phyloP scores from a whole-genome alignment of 2,888 invertebrate genomes.

The Caenorhabditis sp. region DNA sequence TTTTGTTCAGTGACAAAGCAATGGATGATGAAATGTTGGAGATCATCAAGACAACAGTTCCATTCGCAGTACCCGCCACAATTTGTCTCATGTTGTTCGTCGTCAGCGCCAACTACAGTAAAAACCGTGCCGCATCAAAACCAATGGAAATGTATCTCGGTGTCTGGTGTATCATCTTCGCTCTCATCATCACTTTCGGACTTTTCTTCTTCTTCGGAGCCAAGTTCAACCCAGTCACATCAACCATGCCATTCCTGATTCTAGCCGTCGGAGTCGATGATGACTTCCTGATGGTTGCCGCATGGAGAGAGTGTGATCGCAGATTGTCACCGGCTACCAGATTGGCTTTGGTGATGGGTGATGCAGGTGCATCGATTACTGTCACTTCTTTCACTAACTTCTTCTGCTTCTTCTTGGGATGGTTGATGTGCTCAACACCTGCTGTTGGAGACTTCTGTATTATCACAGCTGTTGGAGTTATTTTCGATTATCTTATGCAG shows the following conservation, averaged over 20 bases:
- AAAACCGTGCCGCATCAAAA: slow-evolving; percentile 51
- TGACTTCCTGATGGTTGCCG: slow-evolving; percentile 68
- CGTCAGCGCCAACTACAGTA: slow-evolving; percentile 63
- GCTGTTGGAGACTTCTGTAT: slow-evolving; percentile 70
- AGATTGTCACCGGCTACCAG: slow-evolving; percentile 35
- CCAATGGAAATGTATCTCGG: slow-evolving; percentile 69
- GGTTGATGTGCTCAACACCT: slow-evolving; percentile 69
- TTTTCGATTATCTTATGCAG: slow-evolving; percentile 68
- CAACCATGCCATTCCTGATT: slow-evolving; percentile 69
- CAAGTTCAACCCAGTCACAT: slow-evolving; percentile 68
- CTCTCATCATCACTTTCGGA: slow-evolving; percentile 67
- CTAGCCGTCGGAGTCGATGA: slow-evolving; percentile 69
- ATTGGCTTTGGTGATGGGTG: slow-evolving; percentile 67
- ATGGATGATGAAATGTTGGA: slow-evolving; percentile 70
- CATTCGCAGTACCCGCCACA: slow-evolving; percentile 67
- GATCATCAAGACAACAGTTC: slow-evolving; percentile 68
- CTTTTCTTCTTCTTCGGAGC: slow-evolving; percentile 65
- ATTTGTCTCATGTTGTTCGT: slow-evolving; percentile 67
- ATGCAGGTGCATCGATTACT: slow-evolving; percentile 69
- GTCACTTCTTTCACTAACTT: slow-evolving; percentile 70
- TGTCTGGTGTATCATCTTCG: slow-evolving; percentile 65
- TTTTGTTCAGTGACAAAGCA: slow-evolving; percentile 64
- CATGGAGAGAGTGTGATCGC: slow-evolving; percentile 68
- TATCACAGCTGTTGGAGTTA: slow-evolving; percentile 66
- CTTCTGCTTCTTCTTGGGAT: slow-evolving; percentile 70